Evolutionary conservation across 2,888 invertebrate species (phyloP).

Genomic region (Pristionchus fissidentatus): DNA sequence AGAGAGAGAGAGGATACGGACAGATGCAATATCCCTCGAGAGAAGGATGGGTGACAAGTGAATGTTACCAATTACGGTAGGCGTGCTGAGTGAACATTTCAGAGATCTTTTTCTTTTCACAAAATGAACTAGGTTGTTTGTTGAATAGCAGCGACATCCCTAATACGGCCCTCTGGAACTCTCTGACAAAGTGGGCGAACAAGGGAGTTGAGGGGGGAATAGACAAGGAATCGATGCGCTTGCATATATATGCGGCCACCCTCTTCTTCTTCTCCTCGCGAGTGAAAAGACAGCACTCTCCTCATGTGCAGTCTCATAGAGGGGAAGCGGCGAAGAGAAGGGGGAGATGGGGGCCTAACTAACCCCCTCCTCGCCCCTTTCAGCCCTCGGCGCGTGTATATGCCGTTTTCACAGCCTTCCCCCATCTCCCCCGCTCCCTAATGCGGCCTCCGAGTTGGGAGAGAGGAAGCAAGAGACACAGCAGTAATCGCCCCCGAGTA

Average conservation of each 20-base stretch:
- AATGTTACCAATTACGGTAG: conserved; percentile 7
- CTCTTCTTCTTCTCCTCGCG: not conserved
- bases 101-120: no score
- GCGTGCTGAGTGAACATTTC: no score
- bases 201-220: not conserved
- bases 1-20: not conserved
- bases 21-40: conserved; percentile 18
- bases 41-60: not conserved
- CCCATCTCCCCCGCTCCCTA: not conserved
- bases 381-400: not conserved
- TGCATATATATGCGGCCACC: not conserved
- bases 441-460: not conserved
- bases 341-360: conserved; percentile 22
- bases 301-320: conserved; percentile 19
- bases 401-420: conserved; percentile 36
- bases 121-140: no score
- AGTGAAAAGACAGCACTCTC: conserved; percentile 8
- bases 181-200: not conserved
- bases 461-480: not conserved
- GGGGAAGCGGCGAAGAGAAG: not conserved
- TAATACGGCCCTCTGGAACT: not conserved
- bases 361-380: not conserved
- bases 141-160: not conserved
- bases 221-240: conserved; percentile 3
- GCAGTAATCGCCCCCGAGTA: conserved; percentile 31